Base-by-base conservation (phyloP, 2,113 vertebrate species). In the Sciurus niger region DNA sequence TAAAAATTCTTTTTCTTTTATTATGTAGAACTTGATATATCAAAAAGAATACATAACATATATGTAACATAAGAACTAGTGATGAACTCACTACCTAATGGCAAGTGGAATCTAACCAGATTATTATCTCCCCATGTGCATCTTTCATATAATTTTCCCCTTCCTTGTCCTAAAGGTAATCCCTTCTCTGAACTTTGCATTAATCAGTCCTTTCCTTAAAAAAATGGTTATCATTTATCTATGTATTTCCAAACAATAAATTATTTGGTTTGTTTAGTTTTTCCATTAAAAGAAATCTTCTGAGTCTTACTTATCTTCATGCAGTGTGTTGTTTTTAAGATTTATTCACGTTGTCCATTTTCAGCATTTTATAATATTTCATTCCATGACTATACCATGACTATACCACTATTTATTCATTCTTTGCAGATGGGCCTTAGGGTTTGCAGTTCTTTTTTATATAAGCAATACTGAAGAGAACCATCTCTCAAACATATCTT, bases 281-380 rank as follows among this genome's bases (percentile, higher is more conserved):
- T 95, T 70, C 82, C 18, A 63, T 48, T 91, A 89, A 63, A 77
- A 90, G 65, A 43, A 78, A 65, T 73, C n/a, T 30, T 83, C 16
- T 58, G n/a, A 12, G 37, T 37, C 43, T 92, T 95, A 22, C 55
- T 68, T 96, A 79, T 86, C 79, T 95, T 90, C 24, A 65, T 82
- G 73, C 12, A 90, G 13, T 53, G 37, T 76, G 95, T 94, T 79
- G 12, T 74, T 77, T 79, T 58, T 37, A 84, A 74, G 43, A 93
- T 77, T 96, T 25, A 84, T 60, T 37, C n/a, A 11, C 28, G 24
- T 51, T 68, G 17, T 51, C 80, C 22, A 13, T 91, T 93, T 93
- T 90, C 58, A 77, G 1, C 30, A 0, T 63, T 88, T 9, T 51
- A 22, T 46, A 74, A 40, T 79, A 74, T 94, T 79, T 37, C 63